phyloP scores from a whole-genome alignment of 1,140 invertebrate genomes.

The Theocolax elegans region DNA sequence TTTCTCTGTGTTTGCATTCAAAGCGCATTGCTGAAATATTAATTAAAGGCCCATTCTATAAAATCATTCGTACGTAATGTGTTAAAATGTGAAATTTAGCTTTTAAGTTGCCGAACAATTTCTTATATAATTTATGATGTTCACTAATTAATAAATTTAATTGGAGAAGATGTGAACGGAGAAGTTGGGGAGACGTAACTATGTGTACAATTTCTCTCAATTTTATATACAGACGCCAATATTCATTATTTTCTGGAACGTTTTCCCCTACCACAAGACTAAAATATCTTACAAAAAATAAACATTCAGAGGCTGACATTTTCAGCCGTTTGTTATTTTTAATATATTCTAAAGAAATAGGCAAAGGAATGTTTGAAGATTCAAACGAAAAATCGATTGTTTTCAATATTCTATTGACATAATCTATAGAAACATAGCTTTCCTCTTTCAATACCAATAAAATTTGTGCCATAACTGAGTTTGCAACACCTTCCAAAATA shows the following conservation, averaged over 20 bases:
- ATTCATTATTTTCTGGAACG: constrained; percentile 37
- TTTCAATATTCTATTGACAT: constrained; percentile 20
- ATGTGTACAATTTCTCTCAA: constrained; percentile 44
- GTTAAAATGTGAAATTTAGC: constrained; percentile 19
- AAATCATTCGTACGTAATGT: constrained; percentile 16
- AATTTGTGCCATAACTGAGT: constrained; percentile 16
- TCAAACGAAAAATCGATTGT: constrained; percentile 11
- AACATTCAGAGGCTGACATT: constrained; percentile 47
- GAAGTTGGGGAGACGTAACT: neutral
- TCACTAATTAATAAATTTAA: neutral
- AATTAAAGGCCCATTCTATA: neutral
- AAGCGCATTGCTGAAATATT: constrained; percentile 17
- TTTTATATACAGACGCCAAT: constrained; percentile 41
- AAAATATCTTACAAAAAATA: constrained; percentile 47
- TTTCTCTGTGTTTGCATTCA: constrained; percentile 14
- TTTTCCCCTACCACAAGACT: constrained; percentile 45
- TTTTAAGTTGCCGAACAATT: constrained; percentile 24
- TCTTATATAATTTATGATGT: constrained; percentile 13
- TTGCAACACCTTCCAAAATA: constrained; percentile 24
- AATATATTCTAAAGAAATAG: constrained; percentile 9
- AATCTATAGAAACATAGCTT: constrained; percentile 13
- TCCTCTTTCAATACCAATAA: neutral
- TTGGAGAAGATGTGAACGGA: neutral
- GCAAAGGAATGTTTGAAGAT: neutral
- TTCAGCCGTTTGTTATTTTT: constrained; percentile 40